Evolutionary conservation across 2,113 vertebrate species (phyloP), one percentile per base, ranked within the genome.

Genomic region (Fulmarus glacialis): DNA sequence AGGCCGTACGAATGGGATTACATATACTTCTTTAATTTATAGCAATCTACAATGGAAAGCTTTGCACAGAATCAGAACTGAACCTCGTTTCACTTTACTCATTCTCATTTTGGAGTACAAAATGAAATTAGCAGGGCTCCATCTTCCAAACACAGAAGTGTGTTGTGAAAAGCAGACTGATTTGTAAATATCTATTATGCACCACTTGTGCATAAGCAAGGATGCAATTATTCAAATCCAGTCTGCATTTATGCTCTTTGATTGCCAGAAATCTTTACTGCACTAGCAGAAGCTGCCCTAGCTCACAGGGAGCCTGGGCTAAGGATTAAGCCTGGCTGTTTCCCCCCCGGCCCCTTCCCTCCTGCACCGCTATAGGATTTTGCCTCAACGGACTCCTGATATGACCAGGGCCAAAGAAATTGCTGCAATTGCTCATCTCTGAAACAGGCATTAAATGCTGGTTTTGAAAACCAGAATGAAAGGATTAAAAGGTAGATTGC

Each of bases 181-280:
- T 97, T 92, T 97, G 92, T 97, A 98, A 98, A 98, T 97, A 97
- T 84, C 98, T 88, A 96, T 97, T 96, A 86, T 45, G 79, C 89
- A 87, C 73, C 70, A 95, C 90, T 97, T 91, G 77, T 94, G 93
- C 83, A 93, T 82, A 97, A 98, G 96, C 94, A 96, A 97, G 67
- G 80, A 83, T 91, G 67, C 60, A 96, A 93, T 98, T 98, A 98
- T 92, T 92, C 80, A 96, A 93, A 98, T 96, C 82, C 47, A 79
- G 38, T 60, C 84, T 58, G 20, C 4, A 8, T 70, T 95, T 93
- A 21, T 80, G 55, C 60, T 89, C 72, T 97, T 89, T 93, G 89
- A 64, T 87, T 97, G 74, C 83, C 88, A 96, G 91, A 84, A 68
- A 87, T 59, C 81, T 64, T 59, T 38, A 40, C n/a, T 12, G 43